Evolutionary conservation across 2,888 invertebrate species (phyloP), one percentile per base, ranked within the genome.

Genomic region (Dexiosoma caninum): DNA sequence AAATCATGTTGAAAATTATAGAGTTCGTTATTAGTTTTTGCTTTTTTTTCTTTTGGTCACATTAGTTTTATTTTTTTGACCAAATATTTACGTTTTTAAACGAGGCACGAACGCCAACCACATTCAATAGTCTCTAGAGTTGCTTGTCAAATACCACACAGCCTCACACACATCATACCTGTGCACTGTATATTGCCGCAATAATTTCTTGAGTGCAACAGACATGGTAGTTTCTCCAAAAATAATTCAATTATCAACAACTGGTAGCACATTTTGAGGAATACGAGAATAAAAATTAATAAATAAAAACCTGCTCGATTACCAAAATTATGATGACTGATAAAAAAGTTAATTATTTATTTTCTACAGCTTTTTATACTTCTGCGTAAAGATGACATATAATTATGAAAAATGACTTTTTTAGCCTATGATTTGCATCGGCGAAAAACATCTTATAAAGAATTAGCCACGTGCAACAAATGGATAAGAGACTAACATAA

Each of bases 121-220:
- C 53, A 60, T 55, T 81, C 64, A 57, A 76, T 77, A 82, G 78
- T 83, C 83, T 79, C 82, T 71, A 74, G 83, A 82, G 82, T 81
- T 81, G 67, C 79, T 72, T 82, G 81, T 83, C 82, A 82, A 79
- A 81, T 78, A 10, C 60, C 66, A 78, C 23, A 51, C 16, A 27
- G 5, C 12, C 35, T 6, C 35, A 14, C 37, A 37, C 51, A 69
- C 64, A 27, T 16, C 14, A 27, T 37, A 69, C 42, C 14, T 12
- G 32, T 27, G 16, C 49, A 49, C 53, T 57, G 30, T 51, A 42
- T 49, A 72, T 72, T 77, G 67, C 16, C 40, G 60, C 23, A 67
- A 60, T 30, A 12, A 69, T 59, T 51, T 49, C 30, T 46, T 67
- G 37, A 53, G 53, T 55, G 5, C 42, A 42, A 66, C 37, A 66